A percentile compares a stretch with the other conserved stretches of the same genome.
These are phyloP conservation scores for Dreissena polymorpha DNA, from an alignment of 1,140 invertebrate genomes.

Conservation along the genomic window DNA sequence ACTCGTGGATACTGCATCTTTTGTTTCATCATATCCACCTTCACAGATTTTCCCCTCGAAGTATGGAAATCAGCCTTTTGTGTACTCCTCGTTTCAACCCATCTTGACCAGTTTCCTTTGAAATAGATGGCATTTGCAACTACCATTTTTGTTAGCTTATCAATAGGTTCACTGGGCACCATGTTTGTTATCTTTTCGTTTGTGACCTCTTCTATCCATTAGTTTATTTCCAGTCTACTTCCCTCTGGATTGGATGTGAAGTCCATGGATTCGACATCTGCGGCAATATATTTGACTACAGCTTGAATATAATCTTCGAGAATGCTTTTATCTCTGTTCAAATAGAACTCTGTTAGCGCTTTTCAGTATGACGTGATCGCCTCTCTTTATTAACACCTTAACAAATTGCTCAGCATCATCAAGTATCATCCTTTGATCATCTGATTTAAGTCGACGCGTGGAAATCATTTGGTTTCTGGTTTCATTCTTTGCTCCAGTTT, in stretches of 20 bases:
- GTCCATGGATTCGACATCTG: slow-evolving; percentile 33
- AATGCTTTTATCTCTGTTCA: slow-evolving; percentile 37
- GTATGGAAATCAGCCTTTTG: slow-evolving; percentile 75
- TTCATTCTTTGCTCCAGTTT: slow-evolving; percentile 46
- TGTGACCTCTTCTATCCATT: slow-evolving; percentile 86
- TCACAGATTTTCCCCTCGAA: slow-evolving; percentile 1
- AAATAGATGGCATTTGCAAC: slow-evolving; percentile 90
- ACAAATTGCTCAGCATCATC: slow-evolving; percentile 8
- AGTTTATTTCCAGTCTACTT: slow-evolving; percentile 82
- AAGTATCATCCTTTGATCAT: slow-evolving; percentile 20
- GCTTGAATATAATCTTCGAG: slow-evolving; percentile 22
- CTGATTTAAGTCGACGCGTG: slow-evolving; percentile 36
- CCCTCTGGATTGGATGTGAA: slow-evolving; percentile 43
- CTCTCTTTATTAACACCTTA: slow-evolving; percentile 7
- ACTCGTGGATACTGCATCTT: slow-evolving; percentile 78
- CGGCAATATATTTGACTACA: slow-evolving; percentile 19
- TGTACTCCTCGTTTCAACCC: slow-evolving; percentile 83
- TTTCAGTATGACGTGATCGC: slow-evolving; percentile 12
- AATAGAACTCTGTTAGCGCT: slow-evolving; percentile 40
- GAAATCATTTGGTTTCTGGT: slow-evolving; percentile 45
- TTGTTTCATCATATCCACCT: slow-evolving; percentile 73
- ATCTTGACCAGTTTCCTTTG: slow-evolving; percentile 86
- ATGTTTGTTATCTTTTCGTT: slow-evolving; percentile 84
- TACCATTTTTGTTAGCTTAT: slow-evolving; percentile 83
- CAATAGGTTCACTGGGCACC: slow-evolving; percentile 80